These are phyloP conservation scores for Hetaerina americana DNA, from an alignment of 1,140 invertebrate genomes.

Conservation along the genomic window DNA sequence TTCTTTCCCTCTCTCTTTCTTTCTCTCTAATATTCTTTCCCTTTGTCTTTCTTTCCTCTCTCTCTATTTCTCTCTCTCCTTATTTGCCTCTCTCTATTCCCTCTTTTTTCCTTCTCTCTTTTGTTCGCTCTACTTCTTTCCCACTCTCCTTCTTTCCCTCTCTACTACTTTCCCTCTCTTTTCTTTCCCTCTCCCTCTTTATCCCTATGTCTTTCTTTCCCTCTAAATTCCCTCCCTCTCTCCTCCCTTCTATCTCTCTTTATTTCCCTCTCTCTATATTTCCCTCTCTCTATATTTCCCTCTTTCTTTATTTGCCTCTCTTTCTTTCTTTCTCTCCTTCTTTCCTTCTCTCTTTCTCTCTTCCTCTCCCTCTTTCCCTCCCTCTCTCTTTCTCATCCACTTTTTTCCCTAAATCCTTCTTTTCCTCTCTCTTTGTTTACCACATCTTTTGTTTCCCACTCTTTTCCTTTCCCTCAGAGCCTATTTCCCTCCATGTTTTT, in stretches of 20 bases:
- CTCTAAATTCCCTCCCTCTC: too few relatives aligned
- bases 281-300: neutral
- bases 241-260: neutral
- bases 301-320: neutral
- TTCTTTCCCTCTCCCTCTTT: neutral
- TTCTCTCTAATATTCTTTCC: too few relatives aligned
- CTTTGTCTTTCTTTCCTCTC: too few relatives aligned
- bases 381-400: too few relatives aligned
- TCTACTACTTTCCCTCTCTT: too few relatives aligned
- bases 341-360: neutral
- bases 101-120: too few relatives aligned
- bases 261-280: neutral
- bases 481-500: neutral
- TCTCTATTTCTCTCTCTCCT: too few relatives aligned
- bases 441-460: neutral
- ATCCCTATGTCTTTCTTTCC: too few relatives aligned
- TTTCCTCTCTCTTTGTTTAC: neutral
- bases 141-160: neutral
- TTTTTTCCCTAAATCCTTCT: neutral
- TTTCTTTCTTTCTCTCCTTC: neutral
- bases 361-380: neutral
- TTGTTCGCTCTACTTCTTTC: too few relatives aligned
- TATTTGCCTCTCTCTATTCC: too few relatives aligned
- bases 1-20: too few relatives aligned
- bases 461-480: neutral